These are phyloP conservation scores for Ptiloglossa arizonensis DNA, from an alignment of 1,140 invertebrate genomes.

Conservation along the genomic window DNA sequence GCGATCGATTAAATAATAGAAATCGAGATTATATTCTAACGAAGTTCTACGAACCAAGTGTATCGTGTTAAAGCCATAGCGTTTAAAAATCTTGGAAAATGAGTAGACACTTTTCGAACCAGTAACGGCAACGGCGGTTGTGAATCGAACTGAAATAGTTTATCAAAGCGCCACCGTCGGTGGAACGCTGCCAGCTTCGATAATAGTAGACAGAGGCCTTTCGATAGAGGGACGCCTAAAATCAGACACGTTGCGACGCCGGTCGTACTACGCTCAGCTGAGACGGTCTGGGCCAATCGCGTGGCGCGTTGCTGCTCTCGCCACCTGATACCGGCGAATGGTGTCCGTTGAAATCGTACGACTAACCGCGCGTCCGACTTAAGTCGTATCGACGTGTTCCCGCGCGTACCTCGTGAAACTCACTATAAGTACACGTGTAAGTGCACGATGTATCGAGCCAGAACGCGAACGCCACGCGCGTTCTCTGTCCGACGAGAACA, in stretches of 20 bases:
- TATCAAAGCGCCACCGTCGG: not conserved
- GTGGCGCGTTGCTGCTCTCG: conserved; percentile 71
- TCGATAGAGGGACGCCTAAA: conserved; percentile 30
- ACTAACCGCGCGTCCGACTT: conserved; percentile 35
- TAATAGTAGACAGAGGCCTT: not conserved
- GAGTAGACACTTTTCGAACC: too few species aligned
- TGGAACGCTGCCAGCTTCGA: conserved; percentile 2
- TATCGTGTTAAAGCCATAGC: too few species aligned
- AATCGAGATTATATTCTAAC: too few species aligned
- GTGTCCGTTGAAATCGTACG: conserved; percentile 13
- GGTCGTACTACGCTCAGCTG: conserved; percentile 70
- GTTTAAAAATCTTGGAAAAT: too few species aligned
- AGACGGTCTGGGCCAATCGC: conserved; percentile 73
- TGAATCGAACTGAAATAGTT: not conserved
- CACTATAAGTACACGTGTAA: not conserved
- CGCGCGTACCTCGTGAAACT: conserved; percentile 3
- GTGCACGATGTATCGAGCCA: not conserved
- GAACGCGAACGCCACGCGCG: not conserved
- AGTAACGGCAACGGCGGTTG: too few species aligned
- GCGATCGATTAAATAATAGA: not conserved
- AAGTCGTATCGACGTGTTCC: conserved; percentile 58
- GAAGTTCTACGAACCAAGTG: too few species aligned
- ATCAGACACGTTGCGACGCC: conserved; percentile 33
- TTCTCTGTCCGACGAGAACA: not conserved
- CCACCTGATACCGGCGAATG: conserved; percentile 73